phyloP scores from a whole-genome alignment of 2,888 invertebrate genomes.

The Cheilosia soror region DNA sequence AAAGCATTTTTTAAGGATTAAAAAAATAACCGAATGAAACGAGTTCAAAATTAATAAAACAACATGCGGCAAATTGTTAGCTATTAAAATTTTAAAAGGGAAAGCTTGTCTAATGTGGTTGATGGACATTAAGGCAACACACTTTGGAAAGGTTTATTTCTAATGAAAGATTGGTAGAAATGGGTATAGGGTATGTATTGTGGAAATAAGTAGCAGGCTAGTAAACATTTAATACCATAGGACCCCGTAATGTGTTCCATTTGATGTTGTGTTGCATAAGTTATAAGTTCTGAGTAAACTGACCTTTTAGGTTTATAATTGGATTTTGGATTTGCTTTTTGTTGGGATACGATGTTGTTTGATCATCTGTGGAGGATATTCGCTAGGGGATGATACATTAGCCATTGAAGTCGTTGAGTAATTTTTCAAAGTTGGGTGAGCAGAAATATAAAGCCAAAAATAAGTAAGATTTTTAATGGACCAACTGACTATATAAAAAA shows the following conservation, averaged over 20 bases:
- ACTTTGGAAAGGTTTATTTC: neutral
- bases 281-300: neutral
- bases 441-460: too few species aligned
- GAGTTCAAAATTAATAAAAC: conserved; percentile 47
- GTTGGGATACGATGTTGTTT: too few species aligned
- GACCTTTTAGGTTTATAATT: neutral
- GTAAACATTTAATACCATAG: neutral
- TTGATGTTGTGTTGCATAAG: neutral
- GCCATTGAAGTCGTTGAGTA: too few species aligned
- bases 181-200: neutral
- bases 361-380: too few species aligned
- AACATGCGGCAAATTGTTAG: conserved; percentile 39
- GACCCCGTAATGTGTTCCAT: neutral
- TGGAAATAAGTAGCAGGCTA: neutral
- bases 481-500: too few species aligned
- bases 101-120: neutral
- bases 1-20: neutral
- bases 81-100: conserved; percentile 13
- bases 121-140: neutral
- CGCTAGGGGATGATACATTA: too few species aligned
- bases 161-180: neutral
- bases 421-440: too few species aligned
- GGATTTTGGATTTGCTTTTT: too few species aligned
- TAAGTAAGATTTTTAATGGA: too few species aligned
- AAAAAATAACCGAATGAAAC: conserved; percentile 9